Evolutionary conservation across 2,113 vertebrate species (phyloP).

Genomic region (Notechis scutatus): DNA sequence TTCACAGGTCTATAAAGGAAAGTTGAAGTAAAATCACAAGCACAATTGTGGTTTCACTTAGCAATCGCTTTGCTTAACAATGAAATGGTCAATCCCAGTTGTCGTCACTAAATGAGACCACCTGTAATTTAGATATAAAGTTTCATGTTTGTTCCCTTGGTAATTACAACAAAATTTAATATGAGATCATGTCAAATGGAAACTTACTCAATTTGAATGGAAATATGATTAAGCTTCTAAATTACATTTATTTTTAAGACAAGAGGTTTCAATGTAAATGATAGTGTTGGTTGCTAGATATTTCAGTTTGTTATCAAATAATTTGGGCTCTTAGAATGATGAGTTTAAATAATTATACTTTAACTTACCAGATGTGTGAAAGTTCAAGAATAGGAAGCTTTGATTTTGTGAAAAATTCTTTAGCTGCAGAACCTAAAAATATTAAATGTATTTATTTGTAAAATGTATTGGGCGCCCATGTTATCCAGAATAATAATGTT

Average conservation of each 20-base stretch:
- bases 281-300: neutral
- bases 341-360: slow-evolving; percentile 21
- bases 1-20: neutral
- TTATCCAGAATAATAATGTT: slow-evolving; percentile 36
- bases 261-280: slow-evolving; percentile 18
- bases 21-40: neutral
- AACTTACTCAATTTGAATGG: neutral
- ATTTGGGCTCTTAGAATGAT: slow-evolving; percentile 13
- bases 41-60: neutral
- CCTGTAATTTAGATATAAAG: neutral
- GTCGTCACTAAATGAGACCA: neutral
- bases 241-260: neutral
- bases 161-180: neutral
- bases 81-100: neutral
- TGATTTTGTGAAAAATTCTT: slow-evolving; percentile 99
- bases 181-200: neutral
- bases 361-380: slow-evolving; percentile 98
- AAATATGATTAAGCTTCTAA: slow-evolving; percentile 10
- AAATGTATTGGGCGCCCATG: neutral
- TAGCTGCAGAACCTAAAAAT: slow-evolving; percentile 92
- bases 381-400: slow-evolving; percentile 98
- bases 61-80: neutral
- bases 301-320: slow-evolving; percentile 19
- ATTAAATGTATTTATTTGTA: slow-evolving; percentile 51
- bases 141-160: neutral